phyloP scores from a whole-genome alignment of 1,140 invertebrate species.

The Pantala flavescens region DNA sequence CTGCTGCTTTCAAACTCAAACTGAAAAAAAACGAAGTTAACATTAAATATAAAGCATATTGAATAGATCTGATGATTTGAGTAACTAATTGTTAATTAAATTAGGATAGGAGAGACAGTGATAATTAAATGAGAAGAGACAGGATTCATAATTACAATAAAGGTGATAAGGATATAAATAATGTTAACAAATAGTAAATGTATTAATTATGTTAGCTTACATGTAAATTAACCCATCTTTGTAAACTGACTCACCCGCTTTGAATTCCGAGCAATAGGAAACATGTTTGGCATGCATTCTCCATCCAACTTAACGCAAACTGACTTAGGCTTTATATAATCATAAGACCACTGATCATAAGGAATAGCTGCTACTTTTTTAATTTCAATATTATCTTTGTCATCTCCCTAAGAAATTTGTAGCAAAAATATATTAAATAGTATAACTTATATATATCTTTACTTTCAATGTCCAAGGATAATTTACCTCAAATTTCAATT shows the following conservation, averaged over 20 bases:
- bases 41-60: too few relatives aligned
- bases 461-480: neutral
- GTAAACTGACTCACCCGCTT: neutral
- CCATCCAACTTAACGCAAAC: neutral
- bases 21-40: too few relatives aligned
- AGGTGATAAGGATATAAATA: too few relatives aligned
- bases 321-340: neutral
- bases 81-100: too few relatives aligned
- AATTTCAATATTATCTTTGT: neutral
- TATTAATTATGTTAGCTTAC: too few relatives aligned
- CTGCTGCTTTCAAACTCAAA: too few relatives aligned
- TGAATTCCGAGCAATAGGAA: neutral
- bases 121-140: too few relatives aligned
- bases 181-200: too few relatives aligned
- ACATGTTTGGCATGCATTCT: neutral
- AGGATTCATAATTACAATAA: too few relatives aligned
- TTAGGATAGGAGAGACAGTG: too few relatives aligned
- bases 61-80: too few relatives aligned
- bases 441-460: neutral
- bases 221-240: too few relatives aligned
- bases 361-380: neutral
- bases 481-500: neutral
- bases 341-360: neutral
- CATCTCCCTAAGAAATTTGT: neutral
- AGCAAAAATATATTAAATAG: neutral